Conservation (phyloP, 2,113 vertebrate genomes). For the Megalops atlanticus region DNA sequence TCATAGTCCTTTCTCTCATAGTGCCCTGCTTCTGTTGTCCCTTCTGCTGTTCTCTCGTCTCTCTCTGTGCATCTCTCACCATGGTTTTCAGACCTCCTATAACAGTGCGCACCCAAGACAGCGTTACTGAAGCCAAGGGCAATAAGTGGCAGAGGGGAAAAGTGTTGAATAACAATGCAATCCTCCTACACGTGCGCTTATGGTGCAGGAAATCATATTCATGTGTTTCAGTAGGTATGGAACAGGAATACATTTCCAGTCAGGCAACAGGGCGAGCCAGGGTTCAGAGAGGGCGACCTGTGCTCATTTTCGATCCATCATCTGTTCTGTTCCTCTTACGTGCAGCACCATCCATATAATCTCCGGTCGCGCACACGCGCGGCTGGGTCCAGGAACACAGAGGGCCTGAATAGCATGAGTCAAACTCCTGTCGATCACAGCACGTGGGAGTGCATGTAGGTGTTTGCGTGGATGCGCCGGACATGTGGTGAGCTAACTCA, state of each 20-base stretch:
- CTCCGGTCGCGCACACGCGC: background rate
- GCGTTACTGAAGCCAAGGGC: background rate
- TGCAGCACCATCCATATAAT: too few species aligned
- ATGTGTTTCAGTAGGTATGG: background rate
- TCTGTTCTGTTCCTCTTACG: background rate
- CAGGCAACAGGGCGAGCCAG: background rate
- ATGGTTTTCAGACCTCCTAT: background rate
- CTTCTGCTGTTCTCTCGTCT: background rate
- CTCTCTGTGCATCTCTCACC: background rate
- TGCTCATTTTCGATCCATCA: background rate
- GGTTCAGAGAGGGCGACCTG: background rate
- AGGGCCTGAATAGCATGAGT: conserved; percentile 6
- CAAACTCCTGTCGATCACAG: conserved; percentile 29
- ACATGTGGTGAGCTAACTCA: conserved; percentile 1
- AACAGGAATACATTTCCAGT: background rate
- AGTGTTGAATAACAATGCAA: background rate
- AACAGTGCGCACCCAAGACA: background rate
- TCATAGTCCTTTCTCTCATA: background rate
- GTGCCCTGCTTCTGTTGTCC: background rate
- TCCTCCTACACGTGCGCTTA: background rate
- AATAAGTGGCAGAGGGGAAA: too few species aligned
- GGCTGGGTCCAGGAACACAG: too few species aligned
- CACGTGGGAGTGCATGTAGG: conserved; percentile 17
- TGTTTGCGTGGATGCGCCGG: conserved; percentile 21
- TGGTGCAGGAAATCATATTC: too few species aligned